A percentile compares a stretch with the other conserved stretches of the same genome.
These are phyloP conservation scores for Psilopsiagon aymara DNA, from an alignment of 2,113 vertebrate species.

Conservation along the genomic window DNA sequence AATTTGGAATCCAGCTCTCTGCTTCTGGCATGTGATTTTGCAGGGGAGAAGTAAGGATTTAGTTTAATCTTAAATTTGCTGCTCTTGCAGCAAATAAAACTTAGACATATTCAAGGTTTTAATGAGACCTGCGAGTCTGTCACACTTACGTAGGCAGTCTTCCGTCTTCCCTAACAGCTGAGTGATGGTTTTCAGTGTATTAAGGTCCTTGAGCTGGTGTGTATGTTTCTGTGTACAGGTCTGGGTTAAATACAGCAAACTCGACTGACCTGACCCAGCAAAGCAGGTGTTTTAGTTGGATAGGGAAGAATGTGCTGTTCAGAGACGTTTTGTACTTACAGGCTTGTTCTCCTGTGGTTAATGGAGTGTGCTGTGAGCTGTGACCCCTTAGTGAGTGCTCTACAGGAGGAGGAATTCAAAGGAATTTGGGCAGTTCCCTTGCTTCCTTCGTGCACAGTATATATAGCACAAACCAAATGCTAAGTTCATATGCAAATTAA, in stretches of 20 bases:
- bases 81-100: not conserved
- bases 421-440: not conserved
- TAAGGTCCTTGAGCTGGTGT: not conserved
- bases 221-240: not conserved
- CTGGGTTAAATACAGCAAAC: not conserved
- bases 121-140: not conserved
- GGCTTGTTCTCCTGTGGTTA: not conserved
- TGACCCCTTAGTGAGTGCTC: not conserved
- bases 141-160: not conserved
- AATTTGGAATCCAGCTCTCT: not conserved
- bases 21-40: not conserved
- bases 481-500: not conserved
- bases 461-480: not conserved
- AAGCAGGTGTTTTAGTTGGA: not conserved
- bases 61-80: not conserved
- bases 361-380: not conserved
- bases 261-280: not conserved
- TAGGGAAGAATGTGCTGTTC: not conserved
- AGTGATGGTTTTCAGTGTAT: not conserved
- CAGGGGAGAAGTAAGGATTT: not conserved
- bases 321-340: not conserved
- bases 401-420: not conserved
- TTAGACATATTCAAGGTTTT: no score
- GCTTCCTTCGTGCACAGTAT: not conserved
- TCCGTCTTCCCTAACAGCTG: not conserved